A percentile compares a stretch with the other conserved stretches of the same genome.
Conservation (phyloP, 1,140 invertebrate species). For the Chelonus insularis region DNA sequence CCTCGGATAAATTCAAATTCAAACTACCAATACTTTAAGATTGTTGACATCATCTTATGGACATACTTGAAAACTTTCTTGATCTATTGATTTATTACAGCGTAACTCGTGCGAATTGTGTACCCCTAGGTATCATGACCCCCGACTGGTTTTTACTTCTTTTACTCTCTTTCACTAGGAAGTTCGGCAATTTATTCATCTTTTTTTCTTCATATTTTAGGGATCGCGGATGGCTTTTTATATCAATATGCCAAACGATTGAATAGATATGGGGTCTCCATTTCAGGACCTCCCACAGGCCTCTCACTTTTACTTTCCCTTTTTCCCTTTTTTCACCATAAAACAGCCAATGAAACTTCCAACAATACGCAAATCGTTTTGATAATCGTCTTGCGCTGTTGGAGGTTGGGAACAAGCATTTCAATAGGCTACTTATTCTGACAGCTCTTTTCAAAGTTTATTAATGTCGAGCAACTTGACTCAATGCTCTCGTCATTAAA, state of each 20-base stretch:
- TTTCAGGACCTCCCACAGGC: conserved; percentile 35
- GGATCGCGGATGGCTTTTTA: conserved; percentile 39
- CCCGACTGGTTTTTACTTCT: conserved; percentile 24
- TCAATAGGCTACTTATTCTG: background rate
- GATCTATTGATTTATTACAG: conserved; percentile 30
- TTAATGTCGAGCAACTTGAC: too few species aligned
- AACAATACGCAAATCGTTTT: conserved; percentile 24
- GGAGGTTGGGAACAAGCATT: conserved; percentile 9
- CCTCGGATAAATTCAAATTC: too few species aligned
- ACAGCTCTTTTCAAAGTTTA: background rate
- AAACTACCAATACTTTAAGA: too few species aligned
- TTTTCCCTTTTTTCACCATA: conserved; percentile 26
- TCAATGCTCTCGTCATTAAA: too few species aligned
- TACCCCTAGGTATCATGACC: conserved; percentile 15
- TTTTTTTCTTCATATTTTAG: conserved; percentile 36
- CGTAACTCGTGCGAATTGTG: background rate
- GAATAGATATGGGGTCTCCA: conserved; percentile 32
- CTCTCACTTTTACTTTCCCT: conserved; percentile 19
- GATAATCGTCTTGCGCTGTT: conserved; percentile 15
- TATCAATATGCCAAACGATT: conserved; percentile 45
- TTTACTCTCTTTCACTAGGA: conserved; percentile 35
- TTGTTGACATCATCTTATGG: conserved; percentile 3
- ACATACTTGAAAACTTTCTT: conserved; percentile 33
- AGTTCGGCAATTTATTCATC: conserved; percentile 45
- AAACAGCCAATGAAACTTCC: conserved; percentile 37